Conservation (phyloP, 2,113 vertebrate species). For the Vulpes lagopus region DNA sequence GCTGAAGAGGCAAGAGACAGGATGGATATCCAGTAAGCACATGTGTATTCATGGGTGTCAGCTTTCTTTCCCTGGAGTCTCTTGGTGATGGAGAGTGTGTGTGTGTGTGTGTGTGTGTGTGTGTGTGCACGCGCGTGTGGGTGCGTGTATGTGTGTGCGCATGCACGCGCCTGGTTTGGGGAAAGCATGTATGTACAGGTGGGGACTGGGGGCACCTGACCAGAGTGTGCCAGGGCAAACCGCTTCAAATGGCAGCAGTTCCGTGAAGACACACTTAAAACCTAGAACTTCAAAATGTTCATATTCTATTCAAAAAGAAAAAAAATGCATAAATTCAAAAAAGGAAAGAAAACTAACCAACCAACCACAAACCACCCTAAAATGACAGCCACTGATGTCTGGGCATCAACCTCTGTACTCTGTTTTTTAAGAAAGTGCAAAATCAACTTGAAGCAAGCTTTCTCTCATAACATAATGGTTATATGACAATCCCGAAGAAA, state of each 20-base stretch:
- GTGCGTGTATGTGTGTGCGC: neutral
- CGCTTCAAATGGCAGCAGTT: slow-evolving; percentile 89
- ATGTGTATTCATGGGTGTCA: slow-evolving; percentile 85
- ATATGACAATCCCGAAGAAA: slow-evolving; percentile 88
- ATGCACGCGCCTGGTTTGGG: neutral
- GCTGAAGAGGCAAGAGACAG: slow-evolving; percentile 90
- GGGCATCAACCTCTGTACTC: slow-evolving; percentile 83
- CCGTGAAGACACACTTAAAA: slow-evolving; percentile 87
- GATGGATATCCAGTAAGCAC: slow-evolving; percentile 86
- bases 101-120: neutral
- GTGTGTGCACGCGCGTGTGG: neutral
- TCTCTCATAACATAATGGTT: slow-evolving; percentile 81
- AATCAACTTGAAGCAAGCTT: slow-evolving; percentile 82
- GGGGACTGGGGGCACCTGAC: slow-evolving; percentile 69
- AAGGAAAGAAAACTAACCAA: slow-evolving; percentile 81
- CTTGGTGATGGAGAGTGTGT: slow-evolving; percentile 73
- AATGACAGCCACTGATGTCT: slow-evolving; percentile 86
- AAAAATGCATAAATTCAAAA: slow-evolving; percentile 77
- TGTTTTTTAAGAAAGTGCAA: slow-evolving; percentile 75
- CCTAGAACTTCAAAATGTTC: slow-evolving; percentile 87
- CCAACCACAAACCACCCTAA: slow-evolving; percentile 79
- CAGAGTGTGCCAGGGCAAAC: slow-evolving; percentile 79
- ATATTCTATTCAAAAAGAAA: slow-evolving; percentile 85
- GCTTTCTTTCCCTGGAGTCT: slow-evolving; percentile 83
- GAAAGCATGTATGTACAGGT: slow-evolving; percentile 9